Percentiles rank a stretch among this genome's conserved stretches.
Conservation (phyloP, 2,797 vertebrate genomes). For the Picus viridis region DNA sequence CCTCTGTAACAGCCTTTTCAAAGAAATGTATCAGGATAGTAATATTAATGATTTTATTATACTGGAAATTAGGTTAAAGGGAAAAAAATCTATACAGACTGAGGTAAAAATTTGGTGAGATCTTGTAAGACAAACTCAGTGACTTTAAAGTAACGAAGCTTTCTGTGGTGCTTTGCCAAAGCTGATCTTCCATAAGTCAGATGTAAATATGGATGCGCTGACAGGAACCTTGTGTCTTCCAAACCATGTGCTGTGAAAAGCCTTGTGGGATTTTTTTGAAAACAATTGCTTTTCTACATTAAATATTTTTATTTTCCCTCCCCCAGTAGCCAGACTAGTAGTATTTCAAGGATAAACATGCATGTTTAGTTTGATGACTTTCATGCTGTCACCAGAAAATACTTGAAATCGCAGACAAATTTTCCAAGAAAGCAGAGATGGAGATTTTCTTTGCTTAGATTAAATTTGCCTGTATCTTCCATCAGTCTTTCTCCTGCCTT, state of each 20-base stretch:
- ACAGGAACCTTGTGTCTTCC: background rate
- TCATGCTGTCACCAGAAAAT: background rate
- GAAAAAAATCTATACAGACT: background rate
- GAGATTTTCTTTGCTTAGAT: background rate
- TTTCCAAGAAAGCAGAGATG: background rate
- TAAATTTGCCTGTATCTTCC: background rate
- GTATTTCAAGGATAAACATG: background rate
- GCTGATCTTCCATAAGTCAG: background rate
- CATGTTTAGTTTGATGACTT: background rate
- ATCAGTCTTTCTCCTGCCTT: background rate
- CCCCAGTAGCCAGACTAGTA: background rate
- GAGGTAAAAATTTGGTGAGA: conserved; percentile 7
- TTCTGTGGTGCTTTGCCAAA: background rate
- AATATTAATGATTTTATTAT: background rate
- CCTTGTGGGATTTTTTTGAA: background rate
- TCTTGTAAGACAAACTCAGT: background rate
- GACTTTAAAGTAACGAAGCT: background rate
- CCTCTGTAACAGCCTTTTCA: background rate
- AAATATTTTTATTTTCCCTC: background rate
- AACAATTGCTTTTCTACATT: background rate
- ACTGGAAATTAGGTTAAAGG: background rate
- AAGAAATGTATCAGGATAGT: background rate
- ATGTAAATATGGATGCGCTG: background rate
- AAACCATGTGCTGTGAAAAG: fast-evolving
- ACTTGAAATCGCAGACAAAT: background rate